These are phyloP conservation scores for Epicauta chinensis DNA, from an alignment of 1,140 invertebrate genomes.

Conservation along the genomic window DNA sequence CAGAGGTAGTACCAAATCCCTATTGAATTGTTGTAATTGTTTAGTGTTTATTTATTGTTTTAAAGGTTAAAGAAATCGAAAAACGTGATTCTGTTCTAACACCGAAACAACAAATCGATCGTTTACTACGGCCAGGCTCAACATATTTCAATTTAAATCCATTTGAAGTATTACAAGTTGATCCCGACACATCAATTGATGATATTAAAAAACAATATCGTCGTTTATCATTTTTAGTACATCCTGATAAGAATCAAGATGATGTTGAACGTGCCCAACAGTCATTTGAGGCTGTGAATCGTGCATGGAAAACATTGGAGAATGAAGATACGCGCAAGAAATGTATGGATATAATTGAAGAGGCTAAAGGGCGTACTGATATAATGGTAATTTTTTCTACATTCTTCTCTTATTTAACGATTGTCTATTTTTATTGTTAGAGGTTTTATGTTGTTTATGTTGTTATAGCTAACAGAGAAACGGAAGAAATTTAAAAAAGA, in stretches of 20 bases:
- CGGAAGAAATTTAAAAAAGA: conserved; percentile 93
- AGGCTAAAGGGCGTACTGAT: conserved; percentile 90
- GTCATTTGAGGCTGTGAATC: conserved; percentile 92
- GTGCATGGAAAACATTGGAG: conserved; percentile 93
- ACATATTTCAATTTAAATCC: conserved; percentile 97
- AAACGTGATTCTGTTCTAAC: conserved; percentile 86
- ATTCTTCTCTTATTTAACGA: conserved; percentile 9
- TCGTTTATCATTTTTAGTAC: conserved; percentile 92
- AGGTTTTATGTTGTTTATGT: no score
- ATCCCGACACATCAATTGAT: conserved; percentile 80
- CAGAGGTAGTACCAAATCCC: conserved; percentile 48
- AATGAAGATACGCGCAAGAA: conserved; percentile 90
- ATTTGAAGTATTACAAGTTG: conserved; percentile 92
- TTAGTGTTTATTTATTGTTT: conserved; percentile 17
- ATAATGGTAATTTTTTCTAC: conserved; percentile 66
- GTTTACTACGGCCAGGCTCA: conserved; percentile 84
- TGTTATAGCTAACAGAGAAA: conserved; percentile 81
- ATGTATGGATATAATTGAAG: conserved; percentile 95
- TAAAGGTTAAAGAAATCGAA: conserved; percentile 96
- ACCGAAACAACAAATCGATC: conserved; percentile 90
- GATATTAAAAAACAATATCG: conserved; percentile 97
- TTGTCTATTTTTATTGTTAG: no score
- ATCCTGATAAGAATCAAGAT: conserved; percentile 98
- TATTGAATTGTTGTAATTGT: background rate
- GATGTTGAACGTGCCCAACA: conserved; percentile 90